Evolutionary conservation across 2,888 invertebrate genomes (phyloP).

Genomic region (Acanthosepion esculentum): DNA sequence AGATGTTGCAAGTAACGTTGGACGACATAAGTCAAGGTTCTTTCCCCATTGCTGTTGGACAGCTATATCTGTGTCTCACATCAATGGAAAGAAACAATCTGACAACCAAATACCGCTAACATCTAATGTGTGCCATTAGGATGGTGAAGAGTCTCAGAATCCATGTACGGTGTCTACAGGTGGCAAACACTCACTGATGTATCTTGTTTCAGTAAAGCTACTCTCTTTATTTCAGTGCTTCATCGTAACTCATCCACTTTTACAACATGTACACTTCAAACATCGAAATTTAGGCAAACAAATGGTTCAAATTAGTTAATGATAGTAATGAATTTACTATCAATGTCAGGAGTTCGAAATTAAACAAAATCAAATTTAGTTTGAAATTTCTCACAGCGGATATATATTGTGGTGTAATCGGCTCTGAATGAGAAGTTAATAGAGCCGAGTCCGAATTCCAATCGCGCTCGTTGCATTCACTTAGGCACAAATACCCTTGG

Average conservation of each 20-base stretch:
- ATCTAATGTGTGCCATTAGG: constrained; percentile 6
- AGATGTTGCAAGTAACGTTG: neutral
- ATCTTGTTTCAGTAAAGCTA: neutral
- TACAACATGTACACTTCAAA: neutral
- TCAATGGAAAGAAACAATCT: neutral
- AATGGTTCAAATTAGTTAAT: neutral
- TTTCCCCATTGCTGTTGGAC: neutral
- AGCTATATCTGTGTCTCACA: constrained; percentile 20
- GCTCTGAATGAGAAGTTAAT: too few relatives aligned
- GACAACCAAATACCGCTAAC: neutral
- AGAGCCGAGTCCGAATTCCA: too few relatives aligned
- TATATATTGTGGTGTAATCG: too few relatives aligned
- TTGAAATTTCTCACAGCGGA: too few relatives aligned
- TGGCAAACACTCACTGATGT: constrained; percentile 18
- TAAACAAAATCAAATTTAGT: too few relatives aligned
- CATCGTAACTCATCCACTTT: neutral
- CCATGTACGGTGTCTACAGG: neutral
- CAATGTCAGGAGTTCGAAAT: too few relatives aligned
- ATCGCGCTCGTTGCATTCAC: too few relatives aligned
- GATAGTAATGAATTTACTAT: neutral
- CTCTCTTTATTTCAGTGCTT: neutral
- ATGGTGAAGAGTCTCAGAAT: neutral
- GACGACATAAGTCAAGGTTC: neutral
- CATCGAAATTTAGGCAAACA: neutral
- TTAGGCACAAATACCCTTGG: too few relatives aligned